Base-by-base conservation (phyloP, 2,113 vertebrate species). In the Brachirus orientalis region DNA sequence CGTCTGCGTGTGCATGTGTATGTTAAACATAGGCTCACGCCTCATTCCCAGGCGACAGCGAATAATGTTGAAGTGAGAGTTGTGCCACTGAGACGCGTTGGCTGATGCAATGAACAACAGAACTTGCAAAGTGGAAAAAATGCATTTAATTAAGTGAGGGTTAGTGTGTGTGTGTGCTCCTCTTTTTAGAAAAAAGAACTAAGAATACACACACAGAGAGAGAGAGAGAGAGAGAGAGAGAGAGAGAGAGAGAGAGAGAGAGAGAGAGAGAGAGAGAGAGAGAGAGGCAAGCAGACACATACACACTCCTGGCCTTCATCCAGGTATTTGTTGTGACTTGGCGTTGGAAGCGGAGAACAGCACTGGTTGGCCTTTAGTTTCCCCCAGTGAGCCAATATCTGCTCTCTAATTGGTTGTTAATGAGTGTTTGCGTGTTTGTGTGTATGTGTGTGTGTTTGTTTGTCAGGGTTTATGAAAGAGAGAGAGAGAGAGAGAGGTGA, bases 351-450 rank as follows among this genome's bases (percentile, higher is more conserved):
- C 59, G 44, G 78, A 68, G 66, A 72, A 77, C 77, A 77, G 71
- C 61, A 66, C 72, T 69, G 72, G 70, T 70, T 86, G 88, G 79
- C 85, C 86, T 89, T 90, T 90, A 67, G 45, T 74, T 89, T 82
- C 57, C 75, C 84, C 76, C 69, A 63, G 80, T 69, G 85, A 77
- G 89, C 84, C 85, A 87, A 89, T 85, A 83, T 86, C 77, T 82
- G 75, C 76, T 82, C 82, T 85, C 83, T 92, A 93, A 92, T 91
- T 91, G 86, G 87, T 84, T 79, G 82, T 85, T 92, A 91, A 93
- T 90, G 79, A 90, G 82, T 41, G 68, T 19, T 44, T 57, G 69
- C 48, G 53, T 64, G 67, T 55, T 55, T 63, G 64, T 56, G 57
- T 43, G 69, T 43, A 14, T 72, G 33, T 46, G 57, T 60, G 63